A percentile compares a stretch with the other conserved stretches of the same genome.
Conservation (phyloP, 2,113 vertebrate species). For the Zosterops hypoxanthus region DNA sequence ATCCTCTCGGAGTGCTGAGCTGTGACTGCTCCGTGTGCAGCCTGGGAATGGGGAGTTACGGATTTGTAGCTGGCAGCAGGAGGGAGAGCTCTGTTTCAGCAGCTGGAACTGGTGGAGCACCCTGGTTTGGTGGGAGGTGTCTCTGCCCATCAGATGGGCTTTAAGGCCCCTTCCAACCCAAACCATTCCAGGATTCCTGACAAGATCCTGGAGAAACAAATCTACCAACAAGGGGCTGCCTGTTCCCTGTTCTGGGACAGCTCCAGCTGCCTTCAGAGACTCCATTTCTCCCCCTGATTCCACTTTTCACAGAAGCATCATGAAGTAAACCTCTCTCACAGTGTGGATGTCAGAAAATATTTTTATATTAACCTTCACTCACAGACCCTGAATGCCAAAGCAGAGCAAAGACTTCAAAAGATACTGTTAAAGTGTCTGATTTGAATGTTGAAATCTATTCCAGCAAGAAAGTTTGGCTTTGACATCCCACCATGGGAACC, state of each 20-base stretch:
- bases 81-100: neutral
- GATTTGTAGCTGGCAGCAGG: neutral
- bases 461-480: neutral
- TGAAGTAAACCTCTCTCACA: neutral
- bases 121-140: neutral
- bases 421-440: neutral
- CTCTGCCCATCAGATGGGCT: neutral
- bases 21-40: neutral
- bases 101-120: neutral
- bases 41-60: neutral
- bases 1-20: neutral
- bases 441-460: neutral
- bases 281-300: neutral
- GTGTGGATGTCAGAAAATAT: neutral
- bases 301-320: neutral
- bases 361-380: neutral
- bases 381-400: neutral
- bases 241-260: neutral
- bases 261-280: neutral
- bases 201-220: neutral
- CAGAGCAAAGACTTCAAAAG: neutral
- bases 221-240: neutral
- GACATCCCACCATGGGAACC: constrained; percentile 52
- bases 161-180: neutral
- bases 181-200: neutral